phyloP scores from a whole-genome alignment of 2,113 vertebrate genomes.

The Lophochroa leadbeateri region DNA sequence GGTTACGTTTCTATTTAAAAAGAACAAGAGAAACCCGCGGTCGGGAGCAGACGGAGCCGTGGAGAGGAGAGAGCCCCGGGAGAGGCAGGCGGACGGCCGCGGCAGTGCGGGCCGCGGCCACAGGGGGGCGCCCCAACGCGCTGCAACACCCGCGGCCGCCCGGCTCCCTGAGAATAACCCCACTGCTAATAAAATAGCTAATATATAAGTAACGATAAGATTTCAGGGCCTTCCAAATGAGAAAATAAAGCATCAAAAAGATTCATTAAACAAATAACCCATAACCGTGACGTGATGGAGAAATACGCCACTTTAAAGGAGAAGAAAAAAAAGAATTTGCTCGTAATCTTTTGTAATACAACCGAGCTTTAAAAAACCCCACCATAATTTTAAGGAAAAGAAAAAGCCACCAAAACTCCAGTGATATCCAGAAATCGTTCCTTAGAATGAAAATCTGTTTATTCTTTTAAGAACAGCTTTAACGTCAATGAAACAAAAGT shows the following conservation, averaged over 20 bases:
- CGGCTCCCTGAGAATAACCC: slow-evolving; percentile 41
- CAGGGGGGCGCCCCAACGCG: slow-evolving; percentile 77
- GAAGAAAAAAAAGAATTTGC: background rate
- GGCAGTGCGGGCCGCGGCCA: slow-evolving; percentile 47
- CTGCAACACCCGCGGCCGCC: slow-evolving; percentile 16
- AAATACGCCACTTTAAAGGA: slow-evolving; percentile 44
- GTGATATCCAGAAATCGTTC: slow-evolving; percentile 36
- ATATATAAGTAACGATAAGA: slow-evolving; percentile 69
- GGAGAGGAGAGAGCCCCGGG: background rate
- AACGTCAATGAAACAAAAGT: background rate
- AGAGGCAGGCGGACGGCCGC: background rate
- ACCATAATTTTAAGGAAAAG: slow-evolving; percentile 5
- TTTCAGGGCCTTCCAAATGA: slow-evolving; percentile 66
- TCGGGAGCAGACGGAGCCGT: background rate
- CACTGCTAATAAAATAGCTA: slow-evolving; percentile 70
- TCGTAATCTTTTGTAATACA: slow-evolving; percentile 50
- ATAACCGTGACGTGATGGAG: slow-evolving; percentile 50
- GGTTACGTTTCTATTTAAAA: background rate
- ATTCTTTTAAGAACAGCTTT: background rate
- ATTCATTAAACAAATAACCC: slow-evolving; percentile 67
- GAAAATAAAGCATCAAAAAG: slow-evolving; percentile 63
- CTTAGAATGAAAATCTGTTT: background rate
- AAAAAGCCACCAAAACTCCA: background rate
- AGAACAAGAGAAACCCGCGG: background rate
- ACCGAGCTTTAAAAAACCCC: background rate